A percentile compares a stretch with the other conserved stretches of the same genome.
Evolutionary conservation across 2,113 vertebrate genomes (phyloP).

Genomic region (Helogale parvula): DNA sequence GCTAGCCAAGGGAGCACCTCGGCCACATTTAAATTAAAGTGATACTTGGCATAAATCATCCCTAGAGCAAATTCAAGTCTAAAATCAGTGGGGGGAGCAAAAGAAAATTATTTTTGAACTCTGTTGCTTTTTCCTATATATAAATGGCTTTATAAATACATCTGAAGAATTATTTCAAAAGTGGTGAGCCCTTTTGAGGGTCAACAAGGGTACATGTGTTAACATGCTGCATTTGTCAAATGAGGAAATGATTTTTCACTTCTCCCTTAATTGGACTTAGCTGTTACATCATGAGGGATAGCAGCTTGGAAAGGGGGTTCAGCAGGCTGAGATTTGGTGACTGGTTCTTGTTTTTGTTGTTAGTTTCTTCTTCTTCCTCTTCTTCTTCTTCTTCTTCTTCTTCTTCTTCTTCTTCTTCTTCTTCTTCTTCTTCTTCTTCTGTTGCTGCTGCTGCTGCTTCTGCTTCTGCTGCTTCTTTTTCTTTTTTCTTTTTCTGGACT

Average conservation of each 20-base stretch:
- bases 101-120: conserved; percentile 49
- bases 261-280: background rate
- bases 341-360: background rate
- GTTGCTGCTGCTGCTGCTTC: no score
- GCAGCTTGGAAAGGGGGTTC: background rate
- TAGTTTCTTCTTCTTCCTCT: background rate
- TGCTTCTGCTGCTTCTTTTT: no score
- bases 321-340: background rate
- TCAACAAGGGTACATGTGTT: background rate
- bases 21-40: conserved; percentile 31
- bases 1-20: background rate
- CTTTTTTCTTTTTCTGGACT: background rate
- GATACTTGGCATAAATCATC: conserved; percentile 32
- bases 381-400: no score
- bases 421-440: background rate
- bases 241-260: background rate
- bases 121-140: background rate
- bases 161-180: conserved; percentile 19
- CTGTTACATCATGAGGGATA: background rate
- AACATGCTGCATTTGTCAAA: background rate
- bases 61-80: background rate
- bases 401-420: background rate
- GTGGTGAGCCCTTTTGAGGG: background rate
- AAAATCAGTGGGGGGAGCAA: conserved; percentile 1
- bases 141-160: conserved; percentile 13